These are phyloP conservation scores for Cochlearius cochlearius DNA, from an alignment of 2,113 vertebrate species.

Conservation along the genomic window DNA sequence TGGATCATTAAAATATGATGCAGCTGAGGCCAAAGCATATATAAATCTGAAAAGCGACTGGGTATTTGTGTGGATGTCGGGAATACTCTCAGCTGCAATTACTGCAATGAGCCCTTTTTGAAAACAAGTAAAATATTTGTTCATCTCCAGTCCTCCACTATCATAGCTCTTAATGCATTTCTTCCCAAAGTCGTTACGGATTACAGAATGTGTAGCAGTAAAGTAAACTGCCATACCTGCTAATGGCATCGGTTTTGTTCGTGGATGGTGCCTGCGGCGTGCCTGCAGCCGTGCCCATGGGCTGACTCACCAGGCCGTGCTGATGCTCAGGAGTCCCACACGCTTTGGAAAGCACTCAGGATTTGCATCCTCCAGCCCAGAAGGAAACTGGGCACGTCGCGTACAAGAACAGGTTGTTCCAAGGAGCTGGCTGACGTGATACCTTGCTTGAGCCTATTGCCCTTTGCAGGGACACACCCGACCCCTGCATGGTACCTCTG, in stretches of 20 bases:
- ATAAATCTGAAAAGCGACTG: background rate
- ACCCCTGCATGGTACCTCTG: background rate
- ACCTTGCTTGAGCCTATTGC: background rate
- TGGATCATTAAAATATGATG: background rate
- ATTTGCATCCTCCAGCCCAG: background rate
- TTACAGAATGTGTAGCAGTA: background rate
- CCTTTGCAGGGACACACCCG: background rate
- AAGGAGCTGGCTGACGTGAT: background rate
- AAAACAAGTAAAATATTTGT: background rate
- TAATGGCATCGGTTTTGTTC: background rate
- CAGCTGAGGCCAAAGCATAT: background rate
- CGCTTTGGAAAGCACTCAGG: background rate
- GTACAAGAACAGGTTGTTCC: background rate
- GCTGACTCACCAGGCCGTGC: background rate
- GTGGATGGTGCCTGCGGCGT: background rate
- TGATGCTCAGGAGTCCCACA: background rate
- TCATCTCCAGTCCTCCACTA: background rate
- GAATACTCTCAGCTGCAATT: background rate
- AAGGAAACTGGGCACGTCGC: background rate
- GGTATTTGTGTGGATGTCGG: background rate
- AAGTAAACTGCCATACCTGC: background rate
- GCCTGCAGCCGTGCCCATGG: background rate
- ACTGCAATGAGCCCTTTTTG: background rate
- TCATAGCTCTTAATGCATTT: background rate
- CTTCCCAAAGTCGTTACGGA: background rate